phyloP scores from a whole-genome alignment of 23 tunicate genomes.

The Oikopleura vanhoeffeni region DNA sequence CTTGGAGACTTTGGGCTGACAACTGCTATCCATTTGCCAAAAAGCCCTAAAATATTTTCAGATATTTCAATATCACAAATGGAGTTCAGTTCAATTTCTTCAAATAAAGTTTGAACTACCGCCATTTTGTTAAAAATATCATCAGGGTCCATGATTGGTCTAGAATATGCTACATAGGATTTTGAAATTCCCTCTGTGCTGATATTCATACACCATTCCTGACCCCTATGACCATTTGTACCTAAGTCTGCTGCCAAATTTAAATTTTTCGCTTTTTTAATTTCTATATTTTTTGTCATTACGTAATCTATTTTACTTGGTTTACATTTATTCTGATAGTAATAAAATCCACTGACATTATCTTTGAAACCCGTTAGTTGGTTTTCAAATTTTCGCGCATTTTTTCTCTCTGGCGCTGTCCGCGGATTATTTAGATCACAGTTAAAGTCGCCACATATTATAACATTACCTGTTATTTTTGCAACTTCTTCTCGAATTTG shows the following conservation, averaged over 20 bases:
- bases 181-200: not conserved
- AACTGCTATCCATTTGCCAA: not conserved
- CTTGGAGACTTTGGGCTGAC: not conserved
- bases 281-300: not conserved
- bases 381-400: not conserved
- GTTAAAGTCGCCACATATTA: not conserved
- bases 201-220: not conserved
- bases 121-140: not conserved
- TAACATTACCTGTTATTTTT: not conserved
- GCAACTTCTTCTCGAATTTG: not conserved
- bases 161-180: not conserved
- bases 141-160: not conserved
- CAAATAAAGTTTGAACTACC: not conserved
- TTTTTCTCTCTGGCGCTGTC: not conserved
- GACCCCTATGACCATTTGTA: not conserved
- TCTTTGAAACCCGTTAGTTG: not conserved
- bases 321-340: not conserved
- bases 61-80: not conserved
- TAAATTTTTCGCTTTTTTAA: not conserved
- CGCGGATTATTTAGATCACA: not conserved
- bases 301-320: not conserved
- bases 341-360: not conserved
- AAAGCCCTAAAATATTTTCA: not conserved
- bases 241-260: not conserved
- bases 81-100: not conserved